Conservation (phyloP, 2,113 vertebrate genomes). For the Xiphophorus maculatus region DNA sequence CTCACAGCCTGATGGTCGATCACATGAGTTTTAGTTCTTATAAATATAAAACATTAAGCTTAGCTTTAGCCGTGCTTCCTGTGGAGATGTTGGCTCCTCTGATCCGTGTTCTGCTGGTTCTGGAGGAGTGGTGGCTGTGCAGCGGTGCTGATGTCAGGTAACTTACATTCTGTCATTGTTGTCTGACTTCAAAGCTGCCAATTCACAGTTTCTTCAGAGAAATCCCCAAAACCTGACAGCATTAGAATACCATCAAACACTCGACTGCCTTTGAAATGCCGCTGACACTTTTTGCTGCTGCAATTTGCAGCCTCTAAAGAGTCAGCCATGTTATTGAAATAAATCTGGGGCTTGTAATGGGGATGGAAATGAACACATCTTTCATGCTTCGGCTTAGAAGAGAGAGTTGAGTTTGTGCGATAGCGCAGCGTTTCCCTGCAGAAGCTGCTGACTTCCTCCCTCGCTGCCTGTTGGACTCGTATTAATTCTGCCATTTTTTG, state of each 20-base stretch:
- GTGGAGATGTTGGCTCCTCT: constrained; percentile 52
- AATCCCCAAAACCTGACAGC: constrained; percentile 72
- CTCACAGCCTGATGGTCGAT: too few relatives aligned
- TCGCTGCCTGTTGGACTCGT: constrained; percentile 28
- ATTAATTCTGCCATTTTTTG: constrained; percentile 24
- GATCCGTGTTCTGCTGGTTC: constrained; percentile 68
- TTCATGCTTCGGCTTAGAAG: constrained; percentile 70
- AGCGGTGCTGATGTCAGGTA: constrained; percentile 21
- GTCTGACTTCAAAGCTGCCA: constrained; percentile 74
- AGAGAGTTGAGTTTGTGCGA: constrained; percentile 56
- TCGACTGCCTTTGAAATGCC: constrained; percentile 76
- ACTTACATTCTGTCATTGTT: constrained; percentile 71
- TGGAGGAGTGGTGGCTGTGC: constrained; percentile 40
- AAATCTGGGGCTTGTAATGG: constrained; percentile 78
- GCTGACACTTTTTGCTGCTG: constrained; percentile 75
- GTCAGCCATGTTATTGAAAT: constrained; percentile 75
- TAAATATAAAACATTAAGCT: constrained; percentile 45
- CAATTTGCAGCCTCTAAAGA: constrained; percentile 75
- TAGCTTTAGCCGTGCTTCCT: constrained; percentile 9
- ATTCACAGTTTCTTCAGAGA: constrained; percentile 58
- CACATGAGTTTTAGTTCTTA: constrained; percentile 19
- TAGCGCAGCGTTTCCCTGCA: constrained; percentile 56
- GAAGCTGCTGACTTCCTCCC: constrained; percentile 63
- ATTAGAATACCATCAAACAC: constrained; percentile 80
- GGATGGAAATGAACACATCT: constrained; percentile 77